A percentile compares a stretch with the other conserved stretches of the same genome.
Evolutionary conservation across 2,888 invertebrate genomes (phyloP).

Genomic region (Ellobium chinense): DNA sequence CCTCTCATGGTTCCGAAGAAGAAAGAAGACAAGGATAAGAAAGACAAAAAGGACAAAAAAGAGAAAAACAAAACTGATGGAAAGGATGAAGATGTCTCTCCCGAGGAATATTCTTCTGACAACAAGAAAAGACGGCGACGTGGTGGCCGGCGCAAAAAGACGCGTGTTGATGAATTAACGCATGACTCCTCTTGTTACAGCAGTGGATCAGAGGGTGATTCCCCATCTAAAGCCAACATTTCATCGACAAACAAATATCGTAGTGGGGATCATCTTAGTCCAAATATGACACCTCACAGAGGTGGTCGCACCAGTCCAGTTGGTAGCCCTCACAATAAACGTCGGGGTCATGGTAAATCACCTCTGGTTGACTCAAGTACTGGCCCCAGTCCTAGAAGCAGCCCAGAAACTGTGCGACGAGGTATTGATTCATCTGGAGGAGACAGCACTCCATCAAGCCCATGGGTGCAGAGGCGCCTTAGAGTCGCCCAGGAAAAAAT

Average conservation of each 20-base stretch:
- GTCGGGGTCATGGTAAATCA: conserved; percentile 67
- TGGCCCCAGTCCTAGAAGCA: conserved; percentile 71
- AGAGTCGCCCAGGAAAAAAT: conserved; percentile 77
- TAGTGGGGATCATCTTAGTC: conserved; percentile 59
- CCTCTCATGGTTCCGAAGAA: conserved; percentile 71
- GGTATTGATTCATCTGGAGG: conserved; percentile 80
- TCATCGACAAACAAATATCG: conserved; percentile 40
- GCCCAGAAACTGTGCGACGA: conserved; percentile 69
- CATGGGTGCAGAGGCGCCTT: conserved; percentile 79
- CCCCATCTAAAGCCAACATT: conserved; percentile 43
- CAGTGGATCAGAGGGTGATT: conserved; percentile 76
- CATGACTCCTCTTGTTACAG: conserved; percentile 71
- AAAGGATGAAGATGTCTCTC: conserved; percentile 58
- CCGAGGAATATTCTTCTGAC: conserved; percentile 59
- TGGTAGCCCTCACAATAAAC: conserved; percentile 66
- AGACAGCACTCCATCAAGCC: conserved; percentile 80
- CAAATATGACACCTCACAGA: conserved; percentile 59
- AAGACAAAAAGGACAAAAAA: conserved; percentile 57
- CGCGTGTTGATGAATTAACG: conserved; percentile 66
- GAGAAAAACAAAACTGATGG: conserved; percentile 52
- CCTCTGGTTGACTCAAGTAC: conserved; percentile 66
- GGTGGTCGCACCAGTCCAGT: conserved; percentile 67
- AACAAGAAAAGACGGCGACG: conserved; percentile 68
- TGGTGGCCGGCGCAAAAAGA: conserved; percentile 64
- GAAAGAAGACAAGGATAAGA: conserved; percentile 62